Evolutionary conservation across 2,113 vertebrate genomes (phyloP), one percentile per base, ranked within the genome.

Genomic region (Indicator indicator): DNA sequence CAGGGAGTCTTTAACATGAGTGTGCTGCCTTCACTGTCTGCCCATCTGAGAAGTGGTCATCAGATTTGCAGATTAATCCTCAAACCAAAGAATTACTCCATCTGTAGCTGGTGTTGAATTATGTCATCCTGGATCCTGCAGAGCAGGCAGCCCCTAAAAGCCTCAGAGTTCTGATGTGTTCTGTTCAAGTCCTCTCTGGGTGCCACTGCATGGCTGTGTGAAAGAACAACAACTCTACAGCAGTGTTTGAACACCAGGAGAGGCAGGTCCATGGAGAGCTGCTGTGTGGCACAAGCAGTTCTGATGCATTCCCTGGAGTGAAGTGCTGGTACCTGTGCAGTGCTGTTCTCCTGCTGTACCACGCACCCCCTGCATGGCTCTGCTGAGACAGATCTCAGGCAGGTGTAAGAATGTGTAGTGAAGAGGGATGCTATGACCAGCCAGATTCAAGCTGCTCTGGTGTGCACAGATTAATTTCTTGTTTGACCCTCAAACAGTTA

Each of bases 381-480:
- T 94, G 42, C 88, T 90, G 94, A 96, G 90, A 83, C 76, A 90
- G 79, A 73, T 80, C 91, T 95, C 83, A 86, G 85, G 70, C 67
- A 86, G 79, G 77, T 86, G 95, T 89, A 89, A 81, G 90, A 79
- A 77, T 83, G 83, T 89, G 64, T 63, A 38, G 78, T 46, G 72
- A 48, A 83, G 85, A 74, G 77, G 56, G 62, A 77, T 94, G 60
- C 75, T 30, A 42, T 48, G 63, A 77, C 68, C 68, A 83, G 48
- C 15, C 21, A 67, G 75, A 63, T 68, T 76, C 83, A 85, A 93
- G 52, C 85, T 90, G 48, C 21, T 46, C 83, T 69, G 1, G 5
- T 59, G 83, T 0, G 1, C 88, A 80, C 81, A 44, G 62, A 86
- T 74, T 95, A 24, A 96, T 95, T 96, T 96, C 72, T 90, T 83